Base-by-base conservation (phyloP, 1,140 invertebrate species). In the Spodoptera frugiperda region DNA sequence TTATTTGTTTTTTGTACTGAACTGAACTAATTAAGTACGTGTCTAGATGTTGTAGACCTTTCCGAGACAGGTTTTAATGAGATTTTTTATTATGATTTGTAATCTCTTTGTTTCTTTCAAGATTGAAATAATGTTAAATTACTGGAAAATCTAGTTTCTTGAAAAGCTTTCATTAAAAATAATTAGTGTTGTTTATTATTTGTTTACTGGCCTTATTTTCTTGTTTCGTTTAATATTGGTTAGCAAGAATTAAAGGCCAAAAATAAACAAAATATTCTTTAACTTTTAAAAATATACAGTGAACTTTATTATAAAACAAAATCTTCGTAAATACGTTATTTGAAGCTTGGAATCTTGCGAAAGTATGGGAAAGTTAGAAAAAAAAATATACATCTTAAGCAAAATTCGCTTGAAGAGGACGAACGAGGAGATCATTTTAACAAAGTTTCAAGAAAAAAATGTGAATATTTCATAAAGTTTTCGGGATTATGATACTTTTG, bases 401-500 rank as follows among this genome's bases (percentile, higher is more conserved):
- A 61, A 59, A 73, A 30, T 48, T 19, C 25, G 33, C 21, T 14
- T 17, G 1, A 5, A 12, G 11, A 48, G 33, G 6, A 9, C 33
- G 33, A 39, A 59, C 6, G 68, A 71, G 53, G 33, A 39, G 30
- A 57, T 33, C 55, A 12, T 46, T 59, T 73, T 48, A 76, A 57
- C 12, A 55, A 68, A 68, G 49, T 67, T 15, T 14, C 17, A 57
- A 54, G 74, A 57, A 68, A 57, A 68, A 68, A 76, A 68, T 68
- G 61, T 67, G 74, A 68, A 76, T 76, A 68, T 76, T 76, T 57
- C 61, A 76, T 67, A 76, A 68, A 57, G 17, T 76, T 76, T 30
- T 25, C 39, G 11, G 74, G 74, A 76, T 76, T 76, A 57, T 68
- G 51, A 30, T 55, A 76, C 68, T 75, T 68, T 76, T 76, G 51